Evolutionary conservation across 2,888 invertebrate genomes (phyloP).

Genomic region (Amphiduros pacificus): DNA sequence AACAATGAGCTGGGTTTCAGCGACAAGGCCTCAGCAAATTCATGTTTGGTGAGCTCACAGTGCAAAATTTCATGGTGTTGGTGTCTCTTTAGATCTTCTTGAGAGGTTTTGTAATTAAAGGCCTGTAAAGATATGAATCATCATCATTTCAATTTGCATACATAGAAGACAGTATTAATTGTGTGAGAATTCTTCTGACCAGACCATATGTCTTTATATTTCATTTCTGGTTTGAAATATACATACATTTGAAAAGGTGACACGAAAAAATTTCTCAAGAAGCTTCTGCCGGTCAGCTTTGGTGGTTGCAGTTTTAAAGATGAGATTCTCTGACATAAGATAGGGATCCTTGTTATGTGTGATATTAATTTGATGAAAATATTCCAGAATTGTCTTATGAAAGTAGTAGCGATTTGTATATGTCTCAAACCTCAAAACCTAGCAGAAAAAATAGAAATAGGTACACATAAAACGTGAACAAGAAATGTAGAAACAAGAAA

Average conservation of each 20-base stretch:
- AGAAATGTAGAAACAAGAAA: too few species aligned
- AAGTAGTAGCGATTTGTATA: conserved; percentile 59
- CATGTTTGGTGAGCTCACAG: conserved; percentile 64
- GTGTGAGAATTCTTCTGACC: too few species aligned
- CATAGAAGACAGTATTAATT: too few species aligned
- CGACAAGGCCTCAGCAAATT: conserved; percentile 68
- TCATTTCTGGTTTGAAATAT: conserved; percentile 18
- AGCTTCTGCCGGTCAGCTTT: conserved; percentile 62
- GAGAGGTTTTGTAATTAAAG: conserved; percentile 30
- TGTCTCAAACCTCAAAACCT: conserved; percentile 63
- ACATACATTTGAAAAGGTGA: conserved; percentile 64
- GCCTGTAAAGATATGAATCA: too few species aligned
- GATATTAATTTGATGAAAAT: conserved; percentile 38
- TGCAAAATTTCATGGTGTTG: conserved; percentile 62
- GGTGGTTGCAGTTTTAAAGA: conserved; percentile 60
- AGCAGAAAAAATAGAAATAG: background rate
- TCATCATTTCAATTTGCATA: too few species aligned
- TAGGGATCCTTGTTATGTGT: conserved; percentile 17
- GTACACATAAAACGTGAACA: too few species aligned
- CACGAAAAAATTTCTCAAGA: conserved; percentile 65
- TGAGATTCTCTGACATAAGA: conserved; percentile 29
- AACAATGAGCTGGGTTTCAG: conserved; percentile 66
- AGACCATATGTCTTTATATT: too few species aligned
- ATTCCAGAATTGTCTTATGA: conserved; percentile 56
- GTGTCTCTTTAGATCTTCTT: conserved; percentile 14